Evolutionary conservation across 1,140 invertebrate genomes (phyloP), one percentile per base, ranked within the genome.

Genomic region (Drosophila rufa): DNA sequence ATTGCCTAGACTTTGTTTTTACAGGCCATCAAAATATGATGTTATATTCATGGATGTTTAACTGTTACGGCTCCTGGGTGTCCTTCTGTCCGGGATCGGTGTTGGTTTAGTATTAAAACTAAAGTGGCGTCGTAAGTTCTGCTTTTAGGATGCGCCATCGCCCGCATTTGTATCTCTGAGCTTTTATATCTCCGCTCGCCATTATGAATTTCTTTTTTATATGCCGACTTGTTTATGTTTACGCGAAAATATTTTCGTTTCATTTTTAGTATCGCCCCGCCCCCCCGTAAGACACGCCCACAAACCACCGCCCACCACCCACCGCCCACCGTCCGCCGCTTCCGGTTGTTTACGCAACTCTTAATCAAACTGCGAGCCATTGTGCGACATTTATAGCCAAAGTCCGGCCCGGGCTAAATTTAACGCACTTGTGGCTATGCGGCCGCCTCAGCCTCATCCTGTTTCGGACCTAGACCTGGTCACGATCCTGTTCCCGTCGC

Each of bases 231-330:
- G 65, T 79, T 78, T 70, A 78, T 89, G 84, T 83, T 89, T 82
- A 83, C 80, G 65, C 83, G 68, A 82, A 77, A 77, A 86, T 83
- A 84, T 87, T 83, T 87, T 75, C 48, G 48, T 80, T 87, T 89
- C 84, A 87, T 89, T 83, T 87, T 83, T 82, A 87, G 69, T 80
- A 53, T 50, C 59, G 15, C 22, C 3, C 19, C 14, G 14, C 30
- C 27, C 3, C 56, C 22, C 30, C 64, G 11, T 15, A 17, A 33
- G 51, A 17, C 33, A 38, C 27, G 38, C 51, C 25, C 47, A 19
- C 11, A 15, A 8, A 2, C 6, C 30, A 9, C 40, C 19, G 2
- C 2, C 19, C 19, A 22, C 19, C 40, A 2, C 15, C 15, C n/a
- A 43, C 42, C 42, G 6, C 1, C 53, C 14, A 22, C 7, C 8